These are phyloP conservation scores for Meiosimyza decipiens DNA, from an alignment of 2,888 invertebrate genomes.

Conservation along the genomic window DNA sequence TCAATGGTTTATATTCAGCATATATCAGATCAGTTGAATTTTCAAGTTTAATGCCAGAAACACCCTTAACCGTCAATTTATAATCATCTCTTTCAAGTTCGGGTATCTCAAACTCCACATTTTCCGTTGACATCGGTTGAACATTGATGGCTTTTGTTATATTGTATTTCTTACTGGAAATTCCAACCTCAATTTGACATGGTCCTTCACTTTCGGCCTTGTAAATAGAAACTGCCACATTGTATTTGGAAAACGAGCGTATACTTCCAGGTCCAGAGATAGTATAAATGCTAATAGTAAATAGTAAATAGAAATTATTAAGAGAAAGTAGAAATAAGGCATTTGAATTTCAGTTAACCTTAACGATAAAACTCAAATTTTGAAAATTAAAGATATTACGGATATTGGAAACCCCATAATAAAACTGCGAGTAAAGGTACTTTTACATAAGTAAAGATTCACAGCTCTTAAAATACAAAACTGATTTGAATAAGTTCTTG, in stretches of 20 bases:
- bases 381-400: too few relatives aligned
- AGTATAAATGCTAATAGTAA: too few relatives aligned
- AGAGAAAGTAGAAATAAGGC: too few relatives aligned
- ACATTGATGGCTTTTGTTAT: conserved; percentile 1
- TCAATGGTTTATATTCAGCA: conserved; percentile 74
- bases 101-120: conserved; percentile 19
- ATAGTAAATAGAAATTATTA: too few relatives aligned
- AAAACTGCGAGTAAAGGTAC: too few relatives aligned
- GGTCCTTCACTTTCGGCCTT: background rate
- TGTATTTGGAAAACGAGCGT: conserved; percentile 29
- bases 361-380: too few relatives aligned
- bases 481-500: too few relatives aligned
- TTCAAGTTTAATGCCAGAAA: conserved; percentile 77
- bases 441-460: too few relatives aligned
- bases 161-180: conserved; percentile 10
- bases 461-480: too few relatives aligned
- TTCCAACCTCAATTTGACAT: conserved; percentile 7
- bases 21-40: conserved; percentile 77
- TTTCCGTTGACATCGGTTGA: conserved; percentile 16
- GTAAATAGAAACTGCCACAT: conserved; percentile 21
- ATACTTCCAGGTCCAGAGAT: conserved; percentile 34
- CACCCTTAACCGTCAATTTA: conserved; percentile 66
- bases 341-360: too few relatives aligned
- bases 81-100: conserved; percentile 2
- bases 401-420: too few relatives aligned